These are phyloP conservation scores for Hirudinaria manillensis DNA, from an alignment of 2,888 invertebrate genomes.

Conservation along the genomic window DNA sequence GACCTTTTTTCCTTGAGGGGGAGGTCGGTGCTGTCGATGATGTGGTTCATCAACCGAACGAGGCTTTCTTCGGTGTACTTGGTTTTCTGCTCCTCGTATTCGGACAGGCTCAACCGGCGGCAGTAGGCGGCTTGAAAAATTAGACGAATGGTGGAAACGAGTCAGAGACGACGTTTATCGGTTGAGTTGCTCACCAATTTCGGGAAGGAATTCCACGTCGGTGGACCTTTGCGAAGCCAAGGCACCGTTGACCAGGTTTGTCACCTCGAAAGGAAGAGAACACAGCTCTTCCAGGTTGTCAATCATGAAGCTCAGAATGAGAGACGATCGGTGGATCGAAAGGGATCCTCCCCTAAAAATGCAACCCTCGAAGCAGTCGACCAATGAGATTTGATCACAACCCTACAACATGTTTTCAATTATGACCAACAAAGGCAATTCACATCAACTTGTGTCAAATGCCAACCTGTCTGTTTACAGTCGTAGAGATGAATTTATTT, in stretches of 20 bases:
- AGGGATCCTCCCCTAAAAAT: slow-evolving; percentile 48
- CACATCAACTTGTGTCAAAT: no score
- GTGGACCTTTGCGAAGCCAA: no score
- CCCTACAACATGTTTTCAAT: no score
- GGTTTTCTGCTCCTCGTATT: slow-evolving; percentile 36
- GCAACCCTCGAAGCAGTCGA: slow-evolving; percentile 42
- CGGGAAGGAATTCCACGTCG: no score
- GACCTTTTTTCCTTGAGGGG: slow-evolving; percentile 51
- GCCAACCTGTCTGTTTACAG: no score
- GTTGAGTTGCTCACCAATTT: not conserved
- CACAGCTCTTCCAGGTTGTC: slow-evolving; percentile 46
- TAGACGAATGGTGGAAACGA: not conserved
- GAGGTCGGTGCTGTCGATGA: slow-evolving; percentile 50
- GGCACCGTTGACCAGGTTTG: not conserved
- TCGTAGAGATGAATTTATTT: no score
- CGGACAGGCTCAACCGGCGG: slow-evolving; percentile 31
- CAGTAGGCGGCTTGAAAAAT: slow-evolving; percentile 34
- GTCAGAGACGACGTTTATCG: not conserved
- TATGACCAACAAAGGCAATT: no score
- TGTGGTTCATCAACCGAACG: slow-evolving; percentile 48
- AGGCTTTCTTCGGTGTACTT: slow-evolving; percentile 46
- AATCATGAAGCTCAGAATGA: slow-evolving; percentile 48
- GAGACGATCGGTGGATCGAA: slow-evolving; percentile 44
- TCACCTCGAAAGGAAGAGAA: slow-evolving; percentile 44
- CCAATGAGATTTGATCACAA: not conserved